phyloP scores from a whole-genome alignment of 2,888 invertebrate species.

The Operophtera brumata region DNA sequence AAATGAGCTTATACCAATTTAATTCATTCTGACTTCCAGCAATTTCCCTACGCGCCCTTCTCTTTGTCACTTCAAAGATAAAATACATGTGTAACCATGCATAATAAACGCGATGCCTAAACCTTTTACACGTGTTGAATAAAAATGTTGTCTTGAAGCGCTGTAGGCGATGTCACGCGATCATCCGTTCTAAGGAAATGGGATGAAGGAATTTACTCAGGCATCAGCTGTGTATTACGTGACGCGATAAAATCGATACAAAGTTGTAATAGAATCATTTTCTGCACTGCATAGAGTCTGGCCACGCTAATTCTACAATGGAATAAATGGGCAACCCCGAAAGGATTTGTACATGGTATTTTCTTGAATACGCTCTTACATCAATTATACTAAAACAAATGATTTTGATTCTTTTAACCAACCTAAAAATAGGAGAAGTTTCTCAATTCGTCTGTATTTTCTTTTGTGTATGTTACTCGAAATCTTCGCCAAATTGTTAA shows the following conservation, averaged over 20 bases:
- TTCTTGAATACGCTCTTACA: too few species aligned
- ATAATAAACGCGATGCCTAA: conserved; percentile 14
- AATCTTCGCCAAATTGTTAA: too few species aligned
- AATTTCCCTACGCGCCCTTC: conserved; percentile 18
- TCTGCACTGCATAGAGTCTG: too few species aligned
- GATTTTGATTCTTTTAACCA: too few species aligned
- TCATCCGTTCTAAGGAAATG: conserved; percentile 17
- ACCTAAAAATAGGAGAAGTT: too few species aligned
- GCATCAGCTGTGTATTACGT: conserved; percentile 6
- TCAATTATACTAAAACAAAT: too few species aligned
- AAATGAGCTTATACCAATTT: conserved; percentile 24
- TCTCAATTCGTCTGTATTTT: too few species aligned
- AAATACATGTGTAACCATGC: conserved; percentile 23
- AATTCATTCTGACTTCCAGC: conserved; percentile 26
- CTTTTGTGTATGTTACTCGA: too few species aligned
- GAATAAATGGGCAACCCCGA: too few species aligned
- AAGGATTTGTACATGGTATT: too few species aligned
- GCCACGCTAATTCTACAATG: too few species aligned
- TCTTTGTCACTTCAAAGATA: conserved; percentile 22
- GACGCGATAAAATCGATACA: conserved; percentile 1
- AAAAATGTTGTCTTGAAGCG: conserved; percentile 18
- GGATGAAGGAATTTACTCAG: conserved; percentile 6
- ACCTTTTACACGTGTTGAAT: conserved; percentile 19
- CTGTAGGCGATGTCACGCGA: conserved; percentile 8
- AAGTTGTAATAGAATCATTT: too few species aligned